Evolutionary conservation across 2,888 invertebrate species (phyloP).

Genomic region (Hypsopygia costalis): DNA sequence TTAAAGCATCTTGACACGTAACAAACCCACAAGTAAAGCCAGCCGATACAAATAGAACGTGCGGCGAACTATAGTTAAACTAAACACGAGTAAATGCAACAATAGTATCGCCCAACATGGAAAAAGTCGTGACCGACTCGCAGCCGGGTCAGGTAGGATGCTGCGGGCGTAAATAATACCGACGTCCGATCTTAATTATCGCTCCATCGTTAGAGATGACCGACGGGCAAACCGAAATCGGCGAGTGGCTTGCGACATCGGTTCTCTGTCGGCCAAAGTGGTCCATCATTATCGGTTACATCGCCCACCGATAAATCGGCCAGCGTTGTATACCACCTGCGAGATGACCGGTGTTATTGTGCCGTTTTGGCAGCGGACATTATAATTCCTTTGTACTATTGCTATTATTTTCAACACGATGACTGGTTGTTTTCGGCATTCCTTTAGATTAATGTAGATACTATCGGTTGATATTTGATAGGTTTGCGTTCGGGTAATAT

Average conservation of each 20-base stretch:
- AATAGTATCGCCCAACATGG: conserved; percentile 65
- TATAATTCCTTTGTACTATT: conserved; percentile 72
- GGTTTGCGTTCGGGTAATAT: neutral
- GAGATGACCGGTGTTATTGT: conserved; percentile 47
- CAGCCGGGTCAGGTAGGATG: conserved; percentile 64
- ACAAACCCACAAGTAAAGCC: conserved; percentile 11
- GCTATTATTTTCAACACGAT: conserved; percentile 67
- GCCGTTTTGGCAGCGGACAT: conserved; percentile 67
- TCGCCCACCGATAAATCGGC: conserved; percentile 65
- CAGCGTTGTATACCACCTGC: conserved; percentile 58
- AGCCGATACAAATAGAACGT: conserved; percentile 28
- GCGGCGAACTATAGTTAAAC: conserved; percentile 40
- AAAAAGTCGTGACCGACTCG: conserved; percentile 73
- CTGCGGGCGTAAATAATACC: conserved; percentile 77
- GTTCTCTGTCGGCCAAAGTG: conserved; percentile 41
- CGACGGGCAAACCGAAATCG: conserved; percentile 70
- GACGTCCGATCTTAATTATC: conserved; percentile 77
- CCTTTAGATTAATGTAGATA: conserved; percentile 45
- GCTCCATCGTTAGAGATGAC: conserved; percentile 77
- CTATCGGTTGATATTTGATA: conserved; percentile 25
- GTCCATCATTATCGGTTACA: conserved; percentile 58
- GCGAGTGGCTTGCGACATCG: conserved; percentile 66
- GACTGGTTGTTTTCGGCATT: conserved; percentile 54
- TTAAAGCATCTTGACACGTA: conserved; percentile 2
- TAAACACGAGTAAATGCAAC: conserved; percentile 61